phyloP scores from a whole-genome alignment of 1,140 invertebrate species.

The Anastrepha ludens region DNA sequence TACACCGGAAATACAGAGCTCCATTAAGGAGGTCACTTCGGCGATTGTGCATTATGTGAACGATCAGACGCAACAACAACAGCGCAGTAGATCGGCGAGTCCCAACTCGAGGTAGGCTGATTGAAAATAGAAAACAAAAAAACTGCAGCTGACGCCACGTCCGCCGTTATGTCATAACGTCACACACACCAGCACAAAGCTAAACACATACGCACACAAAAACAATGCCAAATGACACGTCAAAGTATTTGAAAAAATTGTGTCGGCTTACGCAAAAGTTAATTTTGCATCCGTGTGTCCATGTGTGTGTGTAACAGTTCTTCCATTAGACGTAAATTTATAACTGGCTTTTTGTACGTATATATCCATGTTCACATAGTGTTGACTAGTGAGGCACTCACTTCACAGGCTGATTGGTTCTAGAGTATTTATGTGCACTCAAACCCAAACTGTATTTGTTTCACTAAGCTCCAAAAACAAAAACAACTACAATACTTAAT shows the following conservation, averaged over 20 bases:
- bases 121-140: neutral
- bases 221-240: neutral
- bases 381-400: neutral
- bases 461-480: neutral
- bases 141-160: neutral
- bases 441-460: neutral
- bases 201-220: neutral
- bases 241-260: too few relatives aligned
- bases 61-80: slow-evolving; percentile 75
- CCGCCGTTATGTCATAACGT: too few relatives aligned
- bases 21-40: slow-evolving; percentile 93
- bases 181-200: neutral
- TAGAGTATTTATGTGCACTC: slow-evolving; percentile 28
- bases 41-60: slow-evolving; percentile 95
- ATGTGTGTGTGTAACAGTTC: neutral
- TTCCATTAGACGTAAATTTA: neutral
- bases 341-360: neutral
- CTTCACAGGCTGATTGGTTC: neutral
- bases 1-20: slow-evolving; percentile 88
- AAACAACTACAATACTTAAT: neutral
- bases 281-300: too few relatives aligned
- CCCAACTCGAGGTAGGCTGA: slow-evolving; percentile 72
- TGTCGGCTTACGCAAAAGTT: too few relatives aligned
- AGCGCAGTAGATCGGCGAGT: slow-evolving; percentile 74
- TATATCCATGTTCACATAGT: neutral